A percentile compares a stretch with the other conserved stretches of the same genome.
These are phyloP conservation scores for Potorous gilbertii DNA, from an alignment of 2,797 vertebrate species.

Conservation along the genomic window DNA sequence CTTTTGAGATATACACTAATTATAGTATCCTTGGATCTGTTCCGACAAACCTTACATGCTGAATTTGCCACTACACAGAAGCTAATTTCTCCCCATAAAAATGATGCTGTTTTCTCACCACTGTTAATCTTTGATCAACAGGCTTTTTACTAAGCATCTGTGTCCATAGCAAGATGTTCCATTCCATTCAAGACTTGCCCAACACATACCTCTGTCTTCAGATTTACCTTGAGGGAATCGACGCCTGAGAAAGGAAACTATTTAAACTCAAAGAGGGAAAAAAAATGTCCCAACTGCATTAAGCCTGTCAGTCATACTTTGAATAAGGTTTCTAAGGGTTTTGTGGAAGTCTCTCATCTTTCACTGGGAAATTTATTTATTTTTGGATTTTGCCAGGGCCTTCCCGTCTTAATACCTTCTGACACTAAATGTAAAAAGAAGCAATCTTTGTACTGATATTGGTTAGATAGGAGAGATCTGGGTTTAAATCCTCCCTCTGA, in stretches of 20 bases:
- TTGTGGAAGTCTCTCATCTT: neutral
- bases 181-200: neutral
- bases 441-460: neutral
- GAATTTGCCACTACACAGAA: neutral
- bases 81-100: neutral
- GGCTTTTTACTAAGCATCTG: neutral
- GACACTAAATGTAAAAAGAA: neutral
- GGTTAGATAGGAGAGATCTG: neutral
- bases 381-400: neutral
- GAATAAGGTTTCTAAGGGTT: neutral
- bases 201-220: neutral
- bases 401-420: slow-evolving; percentile 9
- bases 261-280: neutral
- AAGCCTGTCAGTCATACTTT: neutral
- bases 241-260: neutral
- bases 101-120: neutral
- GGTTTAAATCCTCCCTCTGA: neutral
- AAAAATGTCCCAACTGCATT: neutral
- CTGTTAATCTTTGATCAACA: neutral
- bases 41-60: neutral
- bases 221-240: neutral
- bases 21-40: neutral
- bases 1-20: neutral
- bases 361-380: neutral
- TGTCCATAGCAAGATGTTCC: neutral